phyloP scores from a whole-genome alignment of 2,113 vertebrate species.

The Chaetops frenatus region DNA sequence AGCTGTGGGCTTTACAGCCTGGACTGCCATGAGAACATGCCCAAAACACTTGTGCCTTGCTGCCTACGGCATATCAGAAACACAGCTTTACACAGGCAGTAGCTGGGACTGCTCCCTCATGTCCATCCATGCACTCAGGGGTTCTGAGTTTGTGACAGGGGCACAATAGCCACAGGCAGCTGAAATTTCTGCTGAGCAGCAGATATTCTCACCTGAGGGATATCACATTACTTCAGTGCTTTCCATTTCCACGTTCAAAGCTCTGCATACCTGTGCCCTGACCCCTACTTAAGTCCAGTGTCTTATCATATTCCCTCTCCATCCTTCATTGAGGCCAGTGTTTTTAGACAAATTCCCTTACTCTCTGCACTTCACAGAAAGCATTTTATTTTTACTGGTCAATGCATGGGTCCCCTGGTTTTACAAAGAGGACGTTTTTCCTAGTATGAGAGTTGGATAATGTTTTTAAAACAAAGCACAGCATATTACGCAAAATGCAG shows the following conservation, averaged over 20 bases:
- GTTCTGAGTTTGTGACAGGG: not conserved
- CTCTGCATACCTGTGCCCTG: conserved; percentile 51
- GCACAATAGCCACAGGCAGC: not conserved
- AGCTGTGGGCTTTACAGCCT: not conserved
- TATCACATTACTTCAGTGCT: not conserved
- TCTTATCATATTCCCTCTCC: conserved; percentile 42
- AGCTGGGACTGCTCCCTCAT: not conserved
- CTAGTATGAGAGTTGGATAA: not conserved
- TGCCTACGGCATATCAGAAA: not conserved
- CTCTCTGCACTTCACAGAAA: not conserved
- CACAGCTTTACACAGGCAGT: not conserved
- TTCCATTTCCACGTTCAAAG: conserved; percentile 39
- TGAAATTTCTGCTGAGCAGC: conserved; percentile 32
- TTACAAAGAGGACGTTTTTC: not conserved
- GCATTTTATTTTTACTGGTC: not conserved
- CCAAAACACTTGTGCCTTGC: not conserved
- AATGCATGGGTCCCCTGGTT: not conserved
- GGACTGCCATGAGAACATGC: not conserved
- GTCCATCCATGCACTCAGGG: not conserved
- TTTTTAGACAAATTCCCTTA: not conserved
- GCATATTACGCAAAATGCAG: not conserved
- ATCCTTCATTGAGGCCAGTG: not conserved
- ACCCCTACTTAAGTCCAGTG: conserved; percentile 4
- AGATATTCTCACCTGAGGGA: not conserved
- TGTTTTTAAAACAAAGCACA: not conserved